These are phyloP conservation scores for Laspeyria flexula DNA, from an alignment of 2,888 invertebrate genomes.

Conservation along the genomic window DNA sequence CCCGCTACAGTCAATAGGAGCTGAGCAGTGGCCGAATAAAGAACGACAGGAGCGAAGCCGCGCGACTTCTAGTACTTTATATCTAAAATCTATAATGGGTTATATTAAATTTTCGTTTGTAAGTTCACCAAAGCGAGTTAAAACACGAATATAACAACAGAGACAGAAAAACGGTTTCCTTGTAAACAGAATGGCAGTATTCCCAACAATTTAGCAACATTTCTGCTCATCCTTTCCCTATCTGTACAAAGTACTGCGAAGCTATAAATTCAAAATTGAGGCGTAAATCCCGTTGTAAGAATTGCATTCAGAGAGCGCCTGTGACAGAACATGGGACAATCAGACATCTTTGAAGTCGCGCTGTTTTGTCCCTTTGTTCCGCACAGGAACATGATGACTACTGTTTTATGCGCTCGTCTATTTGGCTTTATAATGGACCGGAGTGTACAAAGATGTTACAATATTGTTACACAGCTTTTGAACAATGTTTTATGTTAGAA, in stretches of 20 bases:
- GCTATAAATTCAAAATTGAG: slow-evolving; percentile 8
- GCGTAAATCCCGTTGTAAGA: slow-evolving; percentile 11
- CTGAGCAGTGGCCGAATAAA: no score
- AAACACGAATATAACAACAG: not conserved
- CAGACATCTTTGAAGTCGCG: slow-evolving; percentile 34
- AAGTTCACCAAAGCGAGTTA: not conserved
- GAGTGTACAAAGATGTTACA: not conserved
- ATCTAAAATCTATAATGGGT: no score
- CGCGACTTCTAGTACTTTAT: no score
- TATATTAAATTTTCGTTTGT: no score
- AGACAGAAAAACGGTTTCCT: not conserved
- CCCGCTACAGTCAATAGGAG: no score
- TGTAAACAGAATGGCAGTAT: not conserved
- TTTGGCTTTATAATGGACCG: slow-evolving; percentile 7
- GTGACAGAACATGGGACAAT: slow-evolving; percentile 15
- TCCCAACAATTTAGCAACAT: not conserved
- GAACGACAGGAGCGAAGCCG: no score
- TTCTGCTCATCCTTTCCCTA: not conserved
- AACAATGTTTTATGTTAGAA: no score
- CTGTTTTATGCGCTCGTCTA: slow-evolving; percentile 2
- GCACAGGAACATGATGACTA: slow-evolving; percentile 2
- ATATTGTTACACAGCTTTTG: not conserved
- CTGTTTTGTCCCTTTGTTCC: slow-evolving; percentile 34
- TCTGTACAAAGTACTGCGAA: not conserved
- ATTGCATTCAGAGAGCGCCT: slow-evolving; percentile 9